Percentiles rank a stretch among this genome's conserved stretches.
phyloP scores from a whole-genome alignment of 2,113 vertebrate species.

The Nettapus auritus region DNA sequence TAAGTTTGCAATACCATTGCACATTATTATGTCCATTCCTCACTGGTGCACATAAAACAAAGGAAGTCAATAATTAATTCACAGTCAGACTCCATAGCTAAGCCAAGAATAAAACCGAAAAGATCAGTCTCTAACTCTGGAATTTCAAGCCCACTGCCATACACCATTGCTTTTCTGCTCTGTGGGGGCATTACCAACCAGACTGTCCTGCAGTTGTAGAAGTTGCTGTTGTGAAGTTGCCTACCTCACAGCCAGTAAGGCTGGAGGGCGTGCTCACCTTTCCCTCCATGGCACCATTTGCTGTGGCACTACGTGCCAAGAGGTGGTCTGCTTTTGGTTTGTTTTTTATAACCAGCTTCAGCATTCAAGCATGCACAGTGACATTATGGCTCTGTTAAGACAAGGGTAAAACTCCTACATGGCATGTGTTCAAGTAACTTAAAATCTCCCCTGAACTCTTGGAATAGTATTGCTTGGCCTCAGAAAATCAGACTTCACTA shows the following conservation, averaged over 20 bases:
- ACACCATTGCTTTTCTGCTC: background rate
- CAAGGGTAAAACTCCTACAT: background rate
- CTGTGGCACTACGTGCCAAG: background rate
- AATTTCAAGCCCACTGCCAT: background rate
- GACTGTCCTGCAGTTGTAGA: background rate
- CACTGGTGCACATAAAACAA: background rate
- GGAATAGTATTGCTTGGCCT: background rate
- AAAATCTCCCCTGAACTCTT: background rate
- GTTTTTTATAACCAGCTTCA: background rate
- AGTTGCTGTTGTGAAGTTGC: background rate
- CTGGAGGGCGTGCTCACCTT: background rate
- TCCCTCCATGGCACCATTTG: background rate
- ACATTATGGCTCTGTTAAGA: background rate
- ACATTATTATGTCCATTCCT: background rate
- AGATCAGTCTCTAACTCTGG: background rate
- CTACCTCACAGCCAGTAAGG: background rate
- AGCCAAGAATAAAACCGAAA: background rate
- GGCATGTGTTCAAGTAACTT: background rate
- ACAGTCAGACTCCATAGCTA: background rate
- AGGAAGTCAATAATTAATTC: background rate
- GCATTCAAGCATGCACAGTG: background rate
- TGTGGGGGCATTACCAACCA: background rate
- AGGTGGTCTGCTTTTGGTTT: background rate
- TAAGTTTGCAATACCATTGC: background rate
- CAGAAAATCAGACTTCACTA: background rate